Base-by-base conservation (phyloP, 2,888 invertebrate genomes). In the Zaprionus obscuricornis region DNA sequence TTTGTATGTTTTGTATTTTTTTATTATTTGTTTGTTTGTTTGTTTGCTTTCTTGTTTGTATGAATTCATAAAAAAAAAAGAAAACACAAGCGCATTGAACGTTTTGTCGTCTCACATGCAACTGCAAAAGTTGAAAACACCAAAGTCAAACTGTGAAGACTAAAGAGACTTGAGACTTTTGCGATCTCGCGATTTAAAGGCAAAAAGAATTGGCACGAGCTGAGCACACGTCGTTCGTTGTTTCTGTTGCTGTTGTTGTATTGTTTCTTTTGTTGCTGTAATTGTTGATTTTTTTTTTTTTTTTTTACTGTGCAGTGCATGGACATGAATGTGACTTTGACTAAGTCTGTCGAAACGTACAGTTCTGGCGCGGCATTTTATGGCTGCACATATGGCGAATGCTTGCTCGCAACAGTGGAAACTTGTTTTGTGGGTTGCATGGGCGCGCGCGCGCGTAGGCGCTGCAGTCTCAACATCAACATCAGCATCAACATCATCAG, bases 201-300 rank as follows among this genome's bases (percentile, higher is more conserved):
- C 64, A 45, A 74, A n/a, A n/a, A 76, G 76, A 74, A 81, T 85
- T 85, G 85, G 85, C 85, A 85, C 85, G 85, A 85, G 85, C 85
- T 67, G 67, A 68, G 86, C 85, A 85, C 85, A 86, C 85, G 81
- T 83, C 83, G 62, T 13, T 33, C 26, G 40, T 3, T 11, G 39
- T 34, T 51, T 24, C 11, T 31, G 24, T 26, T 29, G 37, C 17
- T 20, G 20, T 10, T 10, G 47, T 13, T 36, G 39, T 37, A n/a
- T 26, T 29, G 37, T 22, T 20, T 16, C n/a, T 10, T 39, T 13
- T 36, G 39, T 37, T 39, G 42, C n/a, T n/a, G n/a, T n/a, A n/a
- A n/a, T n/a, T n/a, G n/a, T n/a, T n/a, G n/a, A n/a, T n/a, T n/a
- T n/a, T n/a, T n/a, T n/a, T n/a, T n/a, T n/a, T n/a, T n/a, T n/a